Evolutionary conservation across 2,888 invertebrate genomes (phyloP), one percentile per base, ranked within the genome.

Genomic region (Noctuana brunneofusca): DNA sequence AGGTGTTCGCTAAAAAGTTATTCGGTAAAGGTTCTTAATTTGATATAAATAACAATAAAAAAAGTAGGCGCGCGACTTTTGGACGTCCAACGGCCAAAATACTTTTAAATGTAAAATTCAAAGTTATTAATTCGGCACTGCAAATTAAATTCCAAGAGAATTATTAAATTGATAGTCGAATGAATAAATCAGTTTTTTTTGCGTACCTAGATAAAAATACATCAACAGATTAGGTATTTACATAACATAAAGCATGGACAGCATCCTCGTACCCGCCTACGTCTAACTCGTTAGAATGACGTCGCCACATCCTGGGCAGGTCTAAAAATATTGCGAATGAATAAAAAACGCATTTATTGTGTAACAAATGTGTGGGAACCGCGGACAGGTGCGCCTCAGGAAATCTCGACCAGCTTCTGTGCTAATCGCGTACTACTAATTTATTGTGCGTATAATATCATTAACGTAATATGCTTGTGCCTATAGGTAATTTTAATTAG

Each of bases 321-420:
- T 73, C 76, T 76, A 78, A 69, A 80, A 80, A 75, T 78, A 80
- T 84, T 77, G 85, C 82, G 71, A 80, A 80, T 79, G 80, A 78
- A 85, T 83, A 87, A 86, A 84, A 87, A 86, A 77, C 81, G 74
- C 71, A 84, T 81, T 84, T 82, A 82, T 85, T 85, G 84, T 83
- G 80, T 81, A 83, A 84, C 77, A 74, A 75, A 78, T 69, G 83
- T 84, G 86, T 86, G 87, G 86, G 87, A 88, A 87, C 79, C 65
- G 50, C 64, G 71, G 75, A 80, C 87, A 88, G 87, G 87, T 88
- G 88, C 79, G 73, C 77, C 79, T 80, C 76, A 81, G 84, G 84
- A 86, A 86, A 85, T 85, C 86, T 76, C 76, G 75, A 80, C 78
- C 76, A 74, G 81, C 83, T 84, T 75, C 84, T 81, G 83, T 80